Base-by-base conservation (phyloP, 2,888 invertebrate genomes). In the Tuta absoluta region DNA sequence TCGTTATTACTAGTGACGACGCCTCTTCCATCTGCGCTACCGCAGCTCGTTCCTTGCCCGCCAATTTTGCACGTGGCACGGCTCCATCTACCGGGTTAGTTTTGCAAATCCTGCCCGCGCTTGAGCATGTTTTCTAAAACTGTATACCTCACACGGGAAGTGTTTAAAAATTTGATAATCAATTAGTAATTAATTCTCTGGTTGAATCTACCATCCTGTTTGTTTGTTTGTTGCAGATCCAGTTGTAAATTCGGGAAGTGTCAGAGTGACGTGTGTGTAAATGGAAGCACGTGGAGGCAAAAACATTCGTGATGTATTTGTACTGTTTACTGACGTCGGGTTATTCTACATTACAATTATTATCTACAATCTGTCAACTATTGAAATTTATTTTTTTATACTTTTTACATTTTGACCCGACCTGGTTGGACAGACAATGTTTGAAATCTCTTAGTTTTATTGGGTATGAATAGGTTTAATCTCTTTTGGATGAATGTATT, bases 301-400 rank as follows among this genome's bases (percentile, higher is more conserved):
- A 53, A 19, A 12, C 23, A 14, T 53, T 33, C 12, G 24, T 19
- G 49, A 19, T 49, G 49, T 53, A 53, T 33, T 24, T 12, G 5
- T 14, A 28, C 11, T 11, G 17, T 14, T n/a, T n/a, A 53, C 3
- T n/a, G 4, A n/a, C 11, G 49, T 49, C 49, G 53, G 53, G 28
- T 8, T 56, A n/a, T 56, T 56, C 17, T 56, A 56, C 2, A 33
- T 33, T 56, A n/a, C 56, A 24, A 28, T 56, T n/a, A 17, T 61
- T 57, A 49, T 65, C 61, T 61, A 60, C 49, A 57, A 60, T 59
- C 28, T 56, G 64, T 12, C n/a, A 58, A 56, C 57, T 60, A 24
- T 14, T 45, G 12, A 33, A 53, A 53, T n/a, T 33, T 33, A 60
- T 24, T 60, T 60, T 56, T 56, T 28, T 56, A 56, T 24, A 33